phyloP scores from a whole-genome alignment of 2,888 invertebrate genomes.

The Chaetoderma sp. region DNA sequence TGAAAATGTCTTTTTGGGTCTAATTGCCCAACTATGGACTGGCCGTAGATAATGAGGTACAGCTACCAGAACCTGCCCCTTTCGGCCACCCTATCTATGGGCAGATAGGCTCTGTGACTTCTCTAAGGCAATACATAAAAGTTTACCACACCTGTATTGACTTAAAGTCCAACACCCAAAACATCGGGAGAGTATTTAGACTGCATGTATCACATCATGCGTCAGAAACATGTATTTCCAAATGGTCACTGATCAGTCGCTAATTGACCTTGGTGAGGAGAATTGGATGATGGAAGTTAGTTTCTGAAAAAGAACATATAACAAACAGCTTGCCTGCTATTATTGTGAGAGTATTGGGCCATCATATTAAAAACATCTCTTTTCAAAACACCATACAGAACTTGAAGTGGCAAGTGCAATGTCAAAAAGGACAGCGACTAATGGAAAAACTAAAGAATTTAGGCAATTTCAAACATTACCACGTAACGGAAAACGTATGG shows the following conservation, averaged over 20 bases:
- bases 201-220: too few relatives aligned
- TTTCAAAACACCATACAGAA: not conserved
- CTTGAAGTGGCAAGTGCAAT: slow-evolving; percentile 1
- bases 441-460: not conserved
- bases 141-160: too few relatives aligned
- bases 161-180: too few relatives aligned
- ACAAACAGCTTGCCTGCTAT: not conserved
- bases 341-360: not conserved
- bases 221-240: too few relatives aligned
- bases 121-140: too few relatives aligned
- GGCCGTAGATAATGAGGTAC: too few relatives aligned
- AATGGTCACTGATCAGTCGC: not conserved
- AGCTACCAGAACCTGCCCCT: too few relatives aligned
- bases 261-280: not conserved
- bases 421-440: slow-evolving; percentile 7
- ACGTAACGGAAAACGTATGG: slow-evolving; percentile 5
- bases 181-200: too few relatives aligned
- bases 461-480: slow-evolving; percentile 12
- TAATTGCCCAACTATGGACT: too few relatives aligned
- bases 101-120: too few relatives aligned
- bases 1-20: too few relatives aligned
- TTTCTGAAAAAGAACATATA: not conserved
- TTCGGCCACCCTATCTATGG: too few relatives aligned
- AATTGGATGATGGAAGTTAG: not conserved
- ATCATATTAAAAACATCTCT: not conserved